Evolutionary conservation across 1,140 invertebrate species (phyloP), one percentile per base, ranked within the genome.

Genomic region (Tetramorium parvispinum): DNA sequence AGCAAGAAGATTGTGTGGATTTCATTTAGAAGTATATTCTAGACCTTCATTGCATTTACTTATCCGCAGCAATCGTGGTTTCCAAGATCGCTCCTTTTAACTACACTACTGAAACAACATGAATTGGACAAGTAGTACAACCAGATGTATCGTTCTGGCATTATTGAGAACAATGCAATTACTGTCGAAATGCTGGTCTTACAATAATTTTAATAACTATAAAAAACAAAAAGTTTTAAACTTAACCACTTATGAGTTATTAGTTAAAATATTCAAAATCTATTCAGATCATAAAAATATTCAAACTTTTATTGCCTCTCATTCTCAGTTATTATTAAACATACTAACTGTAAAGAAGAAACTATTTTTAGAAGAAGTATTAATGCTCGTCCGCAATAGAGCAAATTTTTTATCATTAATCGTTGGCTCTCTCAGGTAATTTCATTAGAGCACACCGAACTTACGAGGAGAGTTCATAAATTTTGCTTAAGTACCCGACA

Each of bases 1-100:
- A 59, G 40, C 2, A 24, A 46, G 10, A 59, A 53, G 18, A 73
- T n/a, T 59, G 68, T 37, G 51, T 82, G 40, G 40, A 13, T 82
- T 82, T 11, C 53, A 40, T 82, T 82, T 82, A 82, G 68, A 82
- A 73, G 40, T 73, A 40, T 49, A 82, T 73, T 73, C 37, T 40
- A 59, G 53, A 49, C 37, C n/a, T 49, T 68, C 53, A 11, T 24
- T 59, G 53, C 66, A 73, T 73, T 82, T 82, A 59, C 79, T 82
- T 82, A 73, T 82, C 53, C 18, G 40, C 24, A 40, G 53, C 40
- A 59, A 73, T 59, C 24, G 40, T 32, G 65, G 21, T 59, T 82
- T 82, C 10, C 11, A 82, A 71, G 65, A 82, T 37, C 24, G 16
- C 46, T 53, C 10, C 53, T 71, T 37, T 66, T 70, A 32, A 32